These are phyloP conservation scores for Catharus ustulatus DNA, from an alignment of 2,797 vertebrate genomes.

Conservation along the genomic window DNA sequence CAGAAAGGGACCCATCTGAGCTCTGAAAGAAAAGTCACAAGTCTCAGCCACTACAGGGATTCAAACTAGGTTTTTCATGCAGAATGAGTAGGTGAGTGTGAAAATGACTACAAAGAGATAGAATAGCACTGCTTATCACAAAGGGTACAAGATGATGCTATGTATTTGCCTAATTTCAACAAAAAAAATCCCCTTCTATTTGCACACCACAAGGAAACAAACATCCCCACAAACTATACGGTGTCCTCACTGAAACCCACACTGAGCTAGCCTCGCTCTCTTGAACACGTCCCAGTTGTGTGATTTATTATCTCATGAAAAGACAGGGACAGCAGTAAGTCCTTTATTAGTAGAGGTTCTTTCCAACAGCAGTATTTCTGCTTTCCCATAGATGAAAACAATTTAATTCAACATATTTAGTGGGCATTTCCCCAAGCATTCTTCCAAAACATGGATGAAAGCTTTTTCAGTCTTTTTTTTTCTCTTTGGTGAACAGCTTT, in stretches of 20 bases:
- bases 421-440: background rate
- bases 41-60: background rate
- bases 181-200: background rate
- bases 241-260: background rate
- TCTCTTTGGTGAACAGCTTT: background rate
- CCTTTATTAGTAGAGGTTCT: background rate
- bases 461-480: background rate
- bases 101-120: background rate
- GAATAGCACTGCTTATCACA: background rate
- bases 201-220: background rate
- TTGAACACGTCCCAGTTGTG: background rate
- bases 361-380: background rate
- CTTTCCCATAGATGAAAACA: background rate
- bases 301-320: background rate
- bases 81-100: background rate
- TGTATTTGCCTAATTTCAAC: background rate
- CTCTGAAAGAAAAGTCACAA: slow-evolving; percentile 60
- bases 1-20: slow-evolving; percentile 74
- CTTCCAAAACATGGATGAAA: background rate
- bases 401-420: background rate
- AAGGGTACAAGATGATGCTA: background rate
- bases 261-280: background rate
- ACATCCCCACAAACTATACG: fast-evolving
- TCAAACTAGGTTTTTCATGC: background rate
- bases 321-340: background rate